Base-by-base conservation (phyloP, 2,113 vertebrate species). In the Furnarius figulus region DNA sequence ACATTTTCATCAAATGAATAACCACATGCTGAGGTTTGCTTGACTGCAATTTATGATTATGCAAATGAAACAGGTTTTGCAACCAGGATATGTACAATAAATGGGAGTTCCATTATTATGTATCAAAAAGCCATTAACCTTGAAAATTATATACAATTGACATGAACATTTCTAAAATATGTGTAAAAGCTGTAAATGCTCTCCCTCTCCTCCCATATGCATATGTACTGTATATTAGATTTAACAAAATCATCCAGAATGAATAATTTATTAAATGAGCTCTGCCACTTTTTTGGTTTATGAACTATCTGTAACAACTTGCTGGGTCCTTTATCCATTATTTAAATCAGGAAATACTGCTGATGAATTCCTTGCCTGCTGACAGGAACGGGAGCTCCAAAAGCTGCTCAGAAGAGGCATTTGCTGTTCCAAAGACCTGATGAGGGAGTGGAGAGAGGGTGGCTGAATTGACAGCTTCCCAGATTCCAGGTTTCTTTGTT, bases 1-100 rank as follows among this genome's bases (percentile, higher is more conserved):
- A 96, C 82, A 49, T 97, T 98, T 97, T 97, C 96, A 97, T 97
- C 97, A 96, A 96, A 90, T 78, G 82, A 93, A 92, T 96, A 97
- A 91, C 95, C 93, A 92, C 97, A 95, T 97, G 95, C 95, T 94
- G 97, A 97, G 96, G 93, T 96, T 96, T 95, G 96, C 96, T 96
- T 89, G 94, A 94, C 96, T 97, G 94, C 96, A 98, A 95, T 97
- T 97, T 97, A 77, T 96, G 97, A 98, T 98, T 97, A 98, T 97
- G 97, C 80, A 98, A 97, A 98, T 97, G 55, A 95, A 95, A 85
- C 95, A 97, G 74, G 95, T 96, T 97, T 97, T 93, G 80, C 96
- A 95, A 92, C 73, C 83, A 78, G 95, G 81, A 95, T 97, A 95
- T 87, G 88, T 91, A 97, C 96, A 97, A 84, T 96, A 95, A 97